Percentiles rank a stretch among this genome's conserved stretches.
Evolutionary conservation across 2,113 vertebrate genomes (phyloP).

Genomic region (Hypanus sabinus): DNA sequence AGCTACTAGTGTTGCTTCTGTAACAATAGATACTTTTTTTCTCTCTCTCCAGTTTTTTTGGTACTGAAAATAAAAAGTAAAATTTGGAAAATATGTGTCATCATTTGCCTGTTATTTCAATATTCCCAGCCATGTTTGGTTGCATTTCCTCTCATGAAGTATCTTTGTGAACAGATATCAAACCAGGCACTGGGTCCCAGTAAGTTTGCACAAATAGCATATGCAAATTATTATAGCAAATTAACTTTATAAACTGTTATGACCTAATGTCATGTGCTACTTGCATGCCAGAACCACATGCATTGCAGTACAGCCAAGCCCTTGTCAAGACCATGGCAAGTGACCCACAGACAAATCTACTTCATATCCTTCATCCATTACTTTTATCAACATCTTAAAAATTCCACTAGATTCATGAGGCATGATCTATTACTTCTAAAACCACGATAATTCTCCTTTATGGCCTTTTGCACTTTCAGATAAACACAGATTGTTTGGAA

Average conservation of each 20-base stretch:
- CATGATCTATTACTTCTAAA: not conserved
- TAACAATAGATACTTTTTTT: not conserved
- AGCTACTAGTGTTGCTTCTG: not conserved
- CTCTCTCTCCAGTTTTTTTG: not conserved
- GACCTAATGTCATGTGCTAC: not conserved
- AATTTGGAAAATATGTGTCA: not conserved
- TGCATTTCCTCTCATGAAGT: not conserved
- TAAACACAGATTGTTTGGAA: not conserved
- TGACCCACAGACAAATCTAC: not conserved
- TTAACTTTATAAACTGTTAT: not conserved
- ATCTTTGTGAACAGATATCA: not conserved
- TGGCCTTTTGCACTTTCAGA: not conserved
- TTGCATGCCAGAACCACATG: not conserved
- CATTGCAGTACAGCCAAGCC: not conserved
- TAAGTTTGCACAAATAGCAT: not conserved
- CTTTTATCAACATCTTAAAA: not conserved
- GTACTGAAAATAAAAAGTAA: not conserved
- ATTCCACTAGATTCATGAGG: conserved; percentile 25
- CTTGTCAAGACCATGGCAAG: not conserved
- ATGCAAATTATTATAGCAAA: conserved; percentile 7
- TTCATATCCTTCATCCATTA: not conserved
- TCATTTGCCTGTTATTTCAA: not conserved
- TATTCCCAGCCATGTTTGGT: not conserved
- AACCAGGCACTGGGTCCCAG: not conserved
- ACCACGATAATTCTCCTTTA: not conserved